These are phyloP conservation scores for Leistus spinibarbis DNA, from an alignment of 2,888 invertebrate species.

Conservation along the genomic window DNA sequence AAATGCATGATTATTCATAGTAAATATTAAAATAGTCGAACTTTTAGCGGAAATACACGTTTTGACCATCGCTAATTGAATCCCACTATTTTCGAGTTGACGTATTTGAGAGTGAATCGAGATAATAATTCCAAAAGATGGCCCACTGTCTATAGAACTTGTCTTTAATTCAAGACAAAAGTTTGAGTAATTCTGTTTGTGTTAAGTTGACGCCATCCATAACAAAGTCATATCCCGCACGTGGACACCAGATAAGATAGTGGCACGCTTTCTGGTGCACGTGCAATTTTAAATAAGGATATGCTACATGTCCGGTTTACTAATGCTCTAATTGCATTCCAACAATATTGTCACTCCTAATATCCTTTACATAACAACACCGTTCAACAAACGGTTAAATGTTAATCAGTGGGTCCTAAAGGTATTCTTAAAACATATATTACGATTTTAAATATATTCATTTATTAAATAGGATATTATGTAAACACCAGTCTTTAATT, in stretches of 20 bases:
- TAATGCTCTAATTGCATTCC: conserved; percentile 4
- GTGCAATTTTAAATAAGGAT: conserved; percentile 14
- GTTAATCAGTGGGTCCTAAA: neutral
- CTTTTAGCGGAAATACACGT: too few relatives aligned
- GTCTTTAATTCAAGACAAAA: neutral
- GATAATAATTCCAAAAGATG: too few relatives aligned
- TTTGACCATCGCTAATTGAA: too few relatives aligned
- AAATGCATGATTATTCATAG: too few relatives aligned
- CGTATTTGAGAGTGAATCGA: too few relatives aligned
- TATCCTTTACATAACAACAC: neutral
- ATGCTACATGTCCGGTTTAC: conserved; percentile 6
- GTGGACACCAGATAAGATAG: conserved; percentile 9
- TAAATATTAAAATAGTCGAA: too few relatives aligned
- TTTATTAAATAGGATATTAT: too few relatives aligned
- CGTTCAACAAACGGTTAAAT: neutral
- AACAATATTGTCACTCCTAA: neutral
- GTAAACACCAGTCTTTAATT: too few relatives aligned
- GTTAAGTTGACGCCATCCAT: neutral
- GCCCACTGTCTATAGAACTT: too few relatives aligned
- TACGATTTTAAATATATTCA: too few relatives aligned
- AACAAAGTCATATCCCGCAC: conserved; percentile 10
- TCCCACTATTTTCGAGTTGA: too few relatives aligned
- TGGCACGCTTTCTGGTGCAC: conserved; percentile 21
- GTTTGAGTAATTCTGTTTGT: neutral
- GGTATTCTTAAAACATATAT: too few relatives aligned